Conservation (phyloP, 2,113 vertebrate species). For the Scytalopus superciliaris region DNA sequence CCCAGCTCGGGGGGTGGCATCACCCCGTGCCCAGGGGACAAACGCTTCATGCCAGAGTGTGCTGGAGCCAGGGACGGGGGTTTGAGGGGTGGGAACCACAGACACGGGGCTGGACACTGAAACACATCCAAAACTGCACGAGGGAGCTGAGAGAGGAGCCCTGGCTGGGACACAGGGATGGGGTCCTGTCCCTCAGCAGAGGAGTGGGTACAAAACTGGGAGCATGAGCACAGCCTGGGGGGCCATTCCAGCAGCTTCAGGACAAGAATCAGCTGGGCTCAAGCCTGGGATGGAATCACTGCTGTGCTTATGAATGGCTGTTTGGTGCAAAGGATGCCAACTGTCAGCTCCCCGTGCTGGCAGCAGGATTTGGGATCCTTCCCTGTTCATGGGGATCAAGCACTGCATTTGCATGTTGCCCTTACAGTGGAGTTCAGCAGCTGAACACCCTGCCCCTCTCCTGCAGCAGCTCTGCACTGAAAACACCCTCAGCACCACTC, state of each 20-base stretch:
- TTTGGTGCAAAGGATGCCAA: neutral
- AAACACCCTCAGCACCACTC: neutral
- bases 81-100: neutral
- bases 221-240: neutral
- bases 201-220: fast-evolving
- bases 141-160: neutral
- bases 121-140: fast-evolving
- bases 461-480: neutral
- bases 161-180: fast-evolving
- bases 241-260: neutral
- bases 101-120: fast-evolving
- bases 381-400: neutral
- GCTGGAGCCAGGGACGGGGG: neutral
- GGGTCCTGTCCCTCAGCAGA: fast-evolving
- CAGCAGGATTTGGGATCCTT: neutral
- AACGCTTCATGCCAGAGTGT: fast-evolving
- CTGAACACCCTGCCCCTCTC: fast-evolving
- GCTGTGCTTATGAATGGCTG: fast-evolving
- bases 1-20: neutral
- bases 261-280: neutral
- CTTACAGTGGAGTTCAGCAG: fast-evolving
- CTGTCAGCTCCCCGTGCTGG: neutral
- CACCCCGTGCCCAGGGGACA: fast-evolving
- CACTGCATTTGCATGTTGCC: fast-evolving
- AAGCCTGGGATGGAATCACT: fast-evolving